Evolutionary conservation across 2,113 vertebrate genomes (phyloP).

Genomic region (Syrmaticus mikado): DNA sequence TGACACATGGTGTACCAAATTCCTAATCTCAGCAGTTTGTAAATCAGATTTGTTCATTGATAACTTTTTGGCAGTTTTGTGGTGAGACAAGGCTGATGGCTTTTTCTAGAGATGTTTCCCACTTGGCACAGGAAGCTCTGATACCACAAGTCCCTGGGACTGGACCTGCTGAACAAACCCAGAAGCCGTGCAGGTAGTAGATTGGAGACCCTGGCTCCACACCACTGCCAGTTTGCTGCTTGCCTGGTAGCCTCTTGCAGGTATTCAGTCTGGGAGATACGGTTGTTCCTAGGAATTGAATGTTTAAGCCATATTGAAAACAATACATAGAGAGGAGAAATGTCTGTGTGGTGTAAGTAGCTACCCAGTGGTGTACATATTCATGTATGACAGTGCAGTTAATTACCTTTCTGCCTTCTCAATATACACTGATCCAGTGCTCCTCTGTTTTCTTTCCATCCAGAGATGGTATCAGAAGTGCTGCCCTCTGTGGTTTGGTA

Average conservation of each 20-base stretch:
- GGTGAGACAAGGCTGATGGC: background rate
- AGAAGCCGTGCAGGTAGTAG: fast-evolving
- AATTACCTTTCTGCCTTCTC: background rate
- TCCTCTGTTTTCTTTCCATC: background rate
- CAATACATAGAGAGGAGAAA: background rate
- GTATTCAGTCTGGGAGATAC: background rate
- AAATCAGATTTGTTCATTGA: background rate
- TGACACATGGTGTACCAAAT: background rate
- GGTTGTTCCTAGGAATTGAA: background rate
- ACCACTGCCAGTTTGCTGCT: background rate
- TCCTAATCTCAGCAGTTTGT: background rate
- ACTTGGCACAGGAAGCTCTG: background rate
- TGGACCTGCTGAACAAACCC: background rate
- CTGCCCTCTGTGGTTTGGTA: background rate
- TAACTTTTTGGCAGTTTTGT: background rate
- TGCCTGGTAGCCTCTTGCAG: background rate
- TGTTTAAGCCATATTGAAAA: background rate
- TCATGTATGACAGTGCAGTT: background rate
- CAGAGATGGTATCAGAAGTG: background rate
- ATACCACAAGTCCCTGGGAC: background rate
- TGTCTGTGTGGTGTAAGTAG: background rate
- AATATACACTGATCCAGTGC: background rate
- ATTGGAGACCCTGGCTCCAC: fast-evolving
- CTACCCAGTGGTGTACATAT: background rate
- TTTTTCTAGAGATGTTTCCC: background rate